phyloP scores from a whole-genome alignment of 2,797 vertebrate species.

The Nothura maculosa region DNA sequence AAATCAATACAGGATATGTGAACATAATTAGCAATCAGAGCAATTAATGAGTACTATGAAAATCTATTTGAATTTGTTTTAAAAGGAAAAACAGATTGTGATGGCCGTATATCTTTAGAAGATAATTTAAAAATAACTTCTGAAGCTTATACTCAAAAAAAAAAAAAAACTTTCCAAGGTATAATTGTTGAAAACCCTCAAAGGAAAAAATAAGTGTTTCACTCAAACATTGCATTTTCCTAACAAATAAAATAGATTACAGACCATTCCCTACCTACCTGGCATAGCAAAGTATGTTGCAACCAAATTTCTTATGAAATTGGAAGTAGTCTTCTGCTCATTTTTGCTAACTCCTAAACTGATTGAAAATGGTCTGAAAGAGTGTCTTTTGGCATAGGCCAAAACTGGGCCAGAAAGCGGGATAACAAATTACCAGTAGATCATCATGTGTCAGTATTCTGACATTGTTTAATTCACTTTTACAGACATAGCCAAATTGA shows the following conservation, averaged over 20 bases:
- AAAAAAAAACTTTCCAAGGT: neutral
- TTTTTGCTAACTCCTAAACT: neutral
- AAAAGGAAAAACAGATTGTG: neutral
- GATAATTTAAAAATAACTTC: neutral
- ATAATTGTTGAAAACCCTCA: neutral
- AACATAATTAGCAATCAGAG: neutral
- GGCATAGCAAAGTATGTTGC: neutral
- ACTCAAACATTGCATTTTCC: neutral
- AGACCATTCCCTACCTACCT: neutral
- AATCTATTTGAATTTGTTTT: neutral
- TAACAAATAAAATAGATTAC: neutral
- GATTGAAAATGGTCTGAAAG: slow-evolving; percentile 12
- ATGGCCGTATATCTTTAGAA: neutral
- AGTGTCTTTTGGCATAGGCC: neutral
- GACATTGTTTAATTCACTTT: neutral
- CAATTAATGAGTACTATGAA: neutral
- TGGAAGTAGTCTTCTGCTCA: neutral
- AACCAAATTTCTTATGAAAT: neutral
- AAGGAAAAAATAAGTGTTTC: neutral
- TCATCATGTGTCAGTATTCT: neutral
- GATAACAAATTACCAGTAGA: neutral
- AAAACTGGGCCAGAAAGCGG: slow-evolving; percentile 10
- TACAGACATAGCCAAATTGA: neutral
- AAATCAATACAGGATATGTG: neutral
- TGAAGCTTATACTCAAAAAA: neutral